Base-by-base conservation (phyloP, 53 echinoderm and acorn worm genomes). In the Astropecten irregularis region DNA sequence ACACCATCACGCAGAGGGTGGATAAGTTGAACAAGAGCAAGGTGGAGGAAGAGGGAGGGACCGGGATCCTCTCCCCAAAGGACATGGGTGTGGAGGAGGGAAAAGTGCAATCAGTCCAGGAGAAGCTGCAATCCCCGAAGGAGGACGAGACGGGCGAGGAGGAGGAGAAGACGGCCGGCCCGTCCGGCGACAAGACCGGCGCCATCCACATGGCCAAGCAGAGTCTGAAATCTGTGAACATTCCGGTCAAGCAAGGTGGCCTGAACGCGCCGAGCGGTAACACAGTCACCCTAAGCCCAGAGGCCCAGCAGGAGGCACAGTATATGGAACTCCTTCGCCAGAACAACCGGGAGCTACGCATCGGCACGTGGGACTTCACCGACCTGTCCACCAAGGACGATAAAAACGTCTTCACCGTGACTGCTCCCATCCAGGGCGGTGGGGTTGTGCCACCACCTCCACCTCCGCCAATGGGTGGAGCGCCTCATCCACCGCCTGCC, bases 351-450 rank as follows among this genome's bases (percentile, higher is more conserved):
- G 94, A 94, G 68, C 94, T 99, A 0, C 85, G 90, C 15, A 77
- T 99, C 36, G 83, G 90, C 15, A 83, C 89, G 51, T 94, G 94
- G 94, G 99, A 99, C 52, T 99, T 99, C 63, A 92, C 92, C 1
- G 94, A 95, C 56, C 63, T 99, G 16, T 55, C 72, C 13, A 71
- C 83, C 15, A 60, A 77, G 22, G 99, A 99, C 46, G 99, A 99
- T 60, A 88, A 94, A 29, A 90, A 99, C 57, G 86, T 90, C 63
- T 93, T 93, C 66, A 44, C 66, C 3, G 32, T 72, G 25, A 47
- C 33, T 21, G 63, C 64, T 2, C 32, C 50, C 15, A 60, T 51
- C 16, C 34, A 7, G 14, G 35, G 39, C 0, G 32, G 26, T 6
- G 81, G 81, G 14, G 32, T 58, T 3, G 69, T 74, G 26, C 87